Conservation (phyloP, 1,140 invertebrate species). For the Penaeus japonicus region DNA sequence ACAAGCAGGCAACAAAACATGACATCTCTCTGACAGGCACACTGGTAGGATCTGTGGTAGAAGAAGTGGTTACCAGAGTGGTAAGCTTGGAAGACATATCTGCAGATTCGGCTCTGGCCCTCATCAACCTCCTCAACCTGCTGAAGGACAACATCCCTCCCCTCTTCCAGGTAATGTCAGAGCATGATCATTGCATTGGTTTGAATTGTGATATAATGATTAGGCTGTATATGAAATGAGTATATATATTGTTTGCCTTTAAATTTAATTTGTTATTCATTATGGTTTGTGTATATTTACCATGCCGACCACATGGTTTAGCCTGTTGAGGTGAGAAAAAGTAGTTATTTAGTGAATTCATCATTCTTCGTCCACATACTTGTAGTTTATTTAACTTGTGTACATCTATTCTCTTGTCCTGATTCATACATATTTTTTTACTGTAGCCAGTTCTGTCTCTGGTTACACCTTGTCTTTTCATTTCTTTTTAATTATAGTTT, state of each 20-base stretch:
- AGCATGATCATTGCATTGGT: not conserved
- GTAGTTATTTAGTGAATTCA: too few species aligned
- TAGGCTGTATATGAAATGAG: not conserved
- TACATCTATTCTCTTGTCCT: too few species aligned
- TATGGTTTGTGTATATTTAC: not conserved
- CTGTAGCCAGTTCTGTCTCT: too few species aligned
- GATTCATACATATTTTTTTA: too few species aligned
- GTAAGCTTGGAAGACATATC: slow-evolving; percentile 74
- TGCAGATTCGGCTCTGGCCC: slow-evolving; percentile 69
- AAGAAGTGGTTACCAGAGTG: slow-evolving; percentile 71
- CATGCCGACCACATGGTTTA: not conserved
- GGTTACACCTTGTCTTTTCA: too few species aligned
- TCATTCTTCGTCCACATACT: too few species aligned
- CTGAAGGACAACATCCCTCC: slow-evolving; percentile 68
- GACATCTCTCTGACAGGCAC: slow-evolving; percentile 63
- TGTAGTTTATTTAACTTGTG: too few species aligned
- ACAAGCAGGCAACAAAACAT: slow-evolving; percentile 25
- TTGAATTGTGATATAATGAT: not conserved
- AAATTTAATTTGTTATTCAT: not conserved
- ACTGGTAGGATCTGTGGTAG: slow-evolving; percentile 72
- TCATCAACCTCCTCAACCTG: slow-evolving; percentile 69
- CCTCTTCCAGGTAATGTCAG: slow-evolving; percentile 69
- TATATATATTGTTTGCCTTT: not conserved
- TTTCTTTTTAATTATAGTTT: too few species aligned
- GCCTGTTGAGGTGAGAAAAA: not conserved